Evolutionary conservation across 2,888 invertebrate genomes (phyloP), one percentile per base, ranked within the genome.

Genomic region (Microplitis manilae): DNA sequence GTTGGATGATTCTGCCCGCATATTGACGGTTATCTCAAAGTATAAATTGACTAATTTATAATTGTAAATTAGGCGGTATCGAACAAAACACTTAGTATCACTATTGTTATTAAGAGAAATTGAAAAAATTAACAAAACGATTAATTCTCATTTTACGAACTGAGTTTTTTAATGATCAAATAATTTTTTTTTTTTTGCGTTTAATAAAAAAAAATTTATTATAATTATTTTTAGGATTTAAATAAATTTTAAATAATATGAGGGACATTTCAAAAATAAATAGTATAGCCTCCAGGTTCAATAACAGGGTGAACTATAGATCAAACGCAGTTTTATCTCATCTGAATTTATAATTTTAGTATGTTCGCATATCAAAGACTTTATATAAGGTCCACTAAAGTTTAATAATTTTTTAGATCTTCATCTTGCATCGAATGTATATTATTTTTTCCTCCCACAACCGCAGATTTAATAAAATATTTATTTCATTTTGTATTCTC

Each of bases 341-440:
- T 90, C 86, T 90, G 90, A 90, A 90, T 90, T 90, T 90, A 90
- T 90, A 90, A 90, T 90, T 86, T 85, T 81, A 60, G 77, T 79
- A 85, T 79, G 88, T 88, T 87, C 87, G 89, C 87, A 88, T 89
- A 89, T 90, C 90, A 90, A 90, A 90, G 89, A 88, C 86, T 81
- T 20, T 64, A 68, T 61, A 73, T 60, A 61, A 59, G 62, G 68
- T 74, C 69, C 70, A 72, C 68, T 17, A 39, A 77, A 20, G 65
- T 67, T 62, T 69, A 68, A 67, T 61, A 68, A 39, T 73, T 68
- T 69, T 69, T 30, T 17, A 60, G 15, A 2, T 61, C 40, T 64
- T 69, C 30, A 17, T 76, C 41, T 74, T 68, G 65, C 73, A 72
- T 62, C 62, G 50, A 64, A 76, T 69, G 4, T 30, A 38, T 61